Evolutionary conservation across 2,797 vertebrate genomes (phyloP).

Genomic region (Cryptoblepharus egeriae): DNA sequence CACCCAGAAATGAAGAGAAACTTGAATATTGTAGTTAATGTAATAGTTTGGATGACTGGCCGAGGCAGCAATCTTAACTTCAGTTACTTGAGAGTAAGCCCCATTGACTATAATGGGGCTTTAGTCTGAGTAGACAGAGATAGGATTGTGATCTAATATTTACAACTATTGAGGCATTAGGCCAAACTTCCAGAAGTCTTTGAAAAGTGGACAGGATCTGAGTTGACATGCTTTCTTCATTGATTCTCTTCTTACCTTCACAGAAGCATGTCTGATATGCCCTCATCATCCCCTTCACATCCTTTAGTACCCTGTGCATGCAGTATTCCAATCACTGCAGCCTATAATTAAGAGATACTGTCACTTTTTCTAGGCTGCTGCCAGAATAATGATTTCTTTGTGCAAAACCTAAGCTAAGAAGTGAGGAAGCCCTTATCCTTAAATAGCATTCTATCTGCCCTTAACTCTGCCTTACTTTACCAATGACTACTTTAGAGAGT

Average conservation of each 20-base stretch:
- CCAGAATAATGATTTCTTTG: conserved; percentile 56
- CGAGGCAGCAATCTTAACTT: no score
- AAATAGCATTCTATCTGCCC: conserved; percentile 42
- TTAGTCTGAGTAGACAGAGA: no score
- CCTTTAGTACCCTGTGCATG: conserved; percentile 51
- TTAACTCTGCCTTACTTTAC: conserved; percentile 64
- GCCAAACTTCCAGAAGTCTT: conserved; percentile 41
- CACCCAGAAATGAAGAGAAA: conserved; percentile 56
- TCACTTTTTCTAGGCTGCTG: conserved; percentile 41
- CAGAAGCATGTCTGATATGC: conserved; percentile 60
- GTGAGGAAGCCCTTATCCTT: conserved; percentile 54
- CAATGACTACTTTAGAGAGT: conserved; percentile 29
- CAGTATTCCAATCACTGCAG: conserved; percentile 49
- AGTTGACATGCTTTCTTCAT: conserved; percentile 54
- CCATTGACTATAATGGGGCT: no score
- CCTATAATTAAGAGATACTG: conserved; percentile 57
- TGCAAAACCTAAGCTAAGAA: conserved; percentile 51
- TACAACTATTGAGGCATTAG: not conserved
- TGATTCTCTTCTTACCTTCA: conserved; percentile 52
- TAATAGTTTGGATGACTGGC: conserved; percentile 20
- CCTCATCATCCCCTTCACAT: conserved; percentile 53
- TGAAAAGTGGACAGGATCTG: conserved; percentile 35
- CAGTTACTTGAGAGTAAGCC: no score
- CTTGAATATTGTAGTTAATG: conserved; percentile 36
- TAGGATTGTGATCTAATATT: no score